Evolutionary conservation across 2,797 vertebrate species (phyloP), one percentile per base, ranked within the genome.

Genomic region (Tenualosa ilisha): DNA sequence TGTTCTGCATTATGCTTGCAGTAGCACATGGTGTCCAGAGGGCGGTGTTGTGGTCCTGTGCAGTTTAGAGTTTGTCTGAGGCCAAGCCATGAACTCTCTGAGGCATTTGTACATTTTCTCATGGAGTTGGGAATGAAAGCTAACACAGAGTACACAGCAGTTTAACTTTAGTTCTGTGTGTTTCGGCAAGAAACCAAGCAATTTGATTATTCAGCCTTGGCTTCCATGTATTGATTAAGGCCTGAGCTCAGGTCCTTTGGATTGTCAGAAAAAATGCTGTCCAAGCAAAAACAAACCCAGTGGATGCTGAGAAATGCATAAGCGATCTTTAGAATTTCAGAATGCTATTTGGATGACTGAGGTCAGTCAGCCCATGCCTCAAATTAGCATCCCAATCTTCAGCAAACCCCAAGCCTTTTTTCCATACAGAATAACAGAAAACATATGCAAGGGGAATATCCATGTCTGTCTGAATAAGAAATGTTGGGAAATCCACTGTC

Each of bases 11-110:
- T 17, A 17, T 79, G 40, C 40, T 85, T 31, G 87, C 75, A 87
- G 46, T 89, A 85, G 72, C 82, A n/a, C 49, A 8, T 17, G 22
- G 13, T 24, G 72, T 83, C 85, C 88, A 84, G 31, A 24, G 2
- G 68, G 83, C 79, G 87, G 87, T 26, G 83, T 43, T 84, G 31
- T 85, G 49, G 51, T 17, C 72, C 37, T 79, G 15, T 79, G 40
- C 40, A 43, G 6, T 75, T 75, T 75, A 6, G 6, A 43, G 68
- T 75, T 63, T 63, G 59, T 37, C 1, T 40, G 15, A 40, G 13
- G 7, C 40, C 17, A 46, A 46, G 72, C 17, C 72, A 46, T 22
- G 72, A 79, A 79, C 72, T 79, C 37, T 46, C 72, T 46, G 72
- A 17, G 15, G 20, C 72, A 79, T 2, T 43, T 79, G 72, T 46